Evolutionary conservation across 1,140 invertebrate species (phyloP).

Genomic region (Tetramorium parvispinum): DNA sequence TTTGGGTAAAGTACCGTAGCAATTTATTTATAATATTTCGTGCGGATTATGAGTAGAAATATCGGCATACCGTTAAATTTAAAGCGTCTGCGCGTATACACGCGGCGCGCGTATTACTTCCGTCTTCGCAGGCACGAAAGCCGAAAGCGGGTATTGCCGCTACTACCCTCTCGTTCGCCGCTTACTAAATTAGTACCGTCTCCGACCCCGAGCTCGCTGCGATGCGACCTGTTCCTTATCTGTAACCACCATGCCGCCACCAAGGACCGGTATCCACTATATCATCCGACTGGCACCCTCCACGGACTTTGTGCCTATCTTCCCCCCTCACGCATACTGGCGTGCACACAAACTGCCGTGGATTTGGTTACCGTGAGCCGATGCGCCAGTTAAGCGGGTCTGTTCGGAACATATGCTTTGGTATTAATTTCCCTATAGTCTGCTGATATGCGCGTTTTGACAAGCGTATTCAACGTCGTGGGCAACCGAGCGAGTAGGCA

Average conservation of each 20-base stretch:
- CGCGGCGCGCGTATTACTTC: slow-evolving; percentile 30
- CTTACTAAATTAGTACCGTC: slow-evolving; percentile 44
- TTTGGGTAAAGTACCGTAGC: neutral
- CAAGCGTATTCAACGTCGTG: neutral
- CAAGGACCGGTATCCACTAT: slow-evolving; percentile 53
- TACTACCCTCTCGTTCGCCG: slow-evolving; percentile 3
- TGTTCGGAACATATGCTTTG: slow-evolving; percentile 35
- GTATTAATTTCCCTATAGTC: slow-evolving; percentile 44
- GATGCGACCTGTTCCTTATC: slow-evolving; percentile 57
- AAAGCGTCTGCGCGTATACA: neutral
- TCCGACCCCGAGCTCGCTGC: slow-evolving; percentile 4
- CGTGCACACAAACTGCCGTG: neutral
- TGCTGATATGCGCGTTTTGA: slow-evolving; percentile 36
- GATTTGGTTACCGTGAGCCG: slow-evolving; percentile 21
- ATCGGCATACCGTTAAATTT: slow-evolving; percentile 18
- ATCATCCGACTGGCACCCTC: slow-evolving; percentile 51
- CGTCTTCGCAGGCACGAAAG: slow-evolving; percentile 44
- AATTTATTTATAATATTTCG: slow-evolving; percentile 16
- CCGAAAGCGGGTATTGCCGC: slow-evolving; percentile 40
- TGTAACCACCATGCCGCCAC: slow-evolving; percentile 48
- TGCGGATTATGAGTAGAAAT: neutral
- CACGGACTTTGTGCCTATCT: slow-evolving; percentile 37
- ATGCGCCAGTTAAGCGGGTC: slow-evolving; percentile 21
- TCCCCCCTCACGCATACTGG: neutral
- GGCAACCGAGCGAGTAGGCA: neutral